phyloP scores from a whole-genome alignment of 2,113 vertebrate species.

The Glaucomys volans region DNA sequence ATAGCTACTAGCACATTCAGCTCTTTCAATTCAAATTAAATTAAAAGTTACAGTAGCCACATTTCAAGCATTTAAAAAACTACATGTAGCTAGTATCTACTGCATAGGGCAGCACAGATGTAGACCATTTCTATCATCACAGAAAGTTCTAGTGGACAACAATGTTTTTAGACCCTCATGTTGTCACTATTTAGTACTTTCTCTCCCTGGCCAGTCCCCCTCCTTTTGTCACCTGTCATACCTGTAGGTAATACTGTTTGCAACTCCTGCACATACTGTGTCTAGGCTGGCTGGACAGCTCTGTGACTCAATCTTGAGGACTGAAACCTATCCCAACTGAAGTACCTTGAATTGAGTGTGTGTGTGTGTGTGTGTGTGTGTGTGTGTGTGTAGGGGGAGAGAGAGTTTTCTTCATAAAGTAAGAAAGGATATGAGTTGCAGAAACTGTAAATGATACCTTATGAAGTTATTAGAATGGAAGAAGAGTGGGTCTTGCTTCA shows the following conservation, averaged over 20 bases:
- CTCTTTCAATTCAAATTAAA: slow-evolving; percentile 8
- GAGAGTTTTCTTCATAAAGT: background rate
- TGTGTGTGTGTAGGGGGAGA: background rate
- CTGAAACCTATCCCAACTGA: background rate
- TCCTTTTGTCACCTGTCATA: background rate
- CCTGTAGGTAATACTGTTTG: background rate
- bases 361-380: too few species aligned
- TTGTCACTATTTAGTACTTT: background rate
- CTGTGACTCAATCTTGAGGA: background rate
- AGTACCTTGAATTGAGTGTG: background rate
- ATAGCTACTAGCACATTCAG: too few species aligned
- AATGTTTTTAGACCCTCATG: background rate
- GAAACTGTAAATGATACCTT: background rate
- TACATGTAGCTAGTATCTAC: background rate
- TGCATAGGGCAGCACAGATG: background rate
- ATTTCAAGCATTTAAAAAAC: background rate
- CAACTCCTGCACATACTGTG: background rate
- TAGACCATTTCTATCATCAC: background rate
- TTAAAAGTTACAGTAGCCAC: background rate
- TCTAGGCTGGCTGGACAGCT: background rate
- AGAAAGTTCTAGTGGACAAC: background rate
- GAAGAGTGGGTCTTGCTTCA: background rate
- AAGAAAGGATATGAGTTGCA: background rate
- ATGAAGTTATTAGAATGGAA: background rate
- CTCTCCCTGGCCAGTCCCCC: background rate